Conservation (phyloP, 2,113 vertebrate species). For the Naja naja region DNA sequence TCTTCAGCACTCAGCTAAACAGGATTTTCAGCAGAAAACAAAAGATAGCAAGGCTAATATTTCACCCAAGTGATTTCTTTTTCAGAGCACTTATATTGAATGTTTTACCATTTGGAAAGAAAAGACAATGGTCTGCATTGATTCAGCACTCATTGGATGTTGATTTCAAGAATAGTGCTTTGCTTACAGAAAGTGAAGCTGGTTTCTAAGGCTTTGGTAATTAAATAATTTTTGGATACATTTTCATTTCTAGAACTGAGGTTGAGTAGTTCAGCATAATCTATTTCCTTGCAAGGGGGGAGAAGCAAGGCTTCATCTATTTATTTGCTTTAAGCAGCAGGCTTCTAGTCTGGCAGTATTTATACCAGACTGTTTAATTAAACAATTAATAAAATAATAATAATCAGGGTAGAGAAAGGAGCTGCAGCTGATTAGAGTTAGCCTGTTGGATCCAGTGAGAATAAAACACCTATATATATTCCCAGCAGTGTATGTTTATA, state of each 20-base stretch:
- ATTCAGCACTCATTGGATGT: background rate
- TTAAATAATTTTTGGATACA: background rate
- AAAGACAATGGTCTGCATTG: background rate
- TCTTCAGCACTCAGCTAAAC: background rate
- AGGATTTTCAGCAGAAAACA: fast-evolving
- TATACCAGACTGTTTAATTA: background rate
- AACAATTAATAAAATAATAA: background rate
- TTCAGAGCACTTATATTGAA: background rate
- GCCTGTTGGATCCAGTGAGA: background rate
- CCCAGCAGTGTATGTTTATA: background rate
- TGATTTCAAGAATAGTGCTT: background rate
- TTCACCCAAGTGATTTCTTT: background rate
- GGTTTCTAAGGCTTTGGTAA: background rate
- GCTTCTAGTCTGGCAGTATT: background rate
- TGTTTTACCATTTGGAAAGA: background rate
- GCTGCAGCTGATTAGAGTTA: background rate
- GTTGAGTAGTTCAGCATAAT: background rate
- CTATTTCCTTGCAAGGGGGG: background rate
- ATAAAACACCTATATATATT: background rate
- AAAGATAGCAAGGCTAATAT: background rate
- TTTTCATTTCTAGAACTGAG: background rate
- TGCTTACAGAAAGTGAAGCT: background rate
- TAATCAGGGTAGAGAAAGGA: background rate
- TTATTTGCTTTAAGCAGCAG: background rate
- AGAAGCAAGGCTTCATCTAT: background rate